phyloP scores from a whole-genome alignment of 2,888 invertebrate species.

The Lysandra bellargus region DNA sequence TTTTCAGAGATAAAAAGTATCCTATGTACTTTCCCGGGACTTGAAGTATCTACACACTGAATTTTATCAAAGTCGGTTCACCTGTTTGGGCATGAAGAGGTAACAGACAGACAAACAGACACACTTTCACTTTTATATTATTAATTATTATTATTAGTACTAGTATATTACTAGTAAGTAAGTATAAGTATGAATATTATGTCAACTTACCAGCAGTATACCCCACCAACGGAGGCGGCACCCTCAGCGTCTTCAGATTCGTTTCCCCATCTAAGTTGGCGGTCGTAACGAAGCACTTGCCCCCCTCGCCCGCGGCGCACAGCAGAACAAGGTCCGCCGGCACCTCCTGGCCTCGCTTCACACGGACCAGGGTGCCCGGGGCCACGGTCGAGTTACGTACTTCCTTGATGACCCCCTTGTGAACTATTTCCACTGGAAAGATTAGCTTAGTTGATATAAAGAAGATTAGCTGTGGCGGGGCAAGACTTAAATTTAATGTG shows the following conservation, averaged over 20 bases:
- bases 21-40: no score
- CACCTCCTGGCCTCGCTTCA: conserved; percentile 86
- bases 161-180: no score
- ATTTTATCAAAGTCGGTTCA: no score
- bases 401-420: conserved; percentile 77
- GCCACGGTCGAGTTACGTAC: conserved; percentile 81
- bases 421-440: conserved; percentile 78
- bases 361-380: conserved; percentile 88
- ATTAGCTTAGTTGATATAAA: neutral
- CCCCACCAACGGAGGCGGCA: conserved; percentile 66
- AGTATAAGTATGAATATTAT: no score
- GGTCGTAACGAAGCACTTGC: conserved; percentile 89
- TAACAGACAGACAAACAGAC: no score
- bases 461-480: no score
- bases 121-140: no score
- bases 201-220: conserved; percentile 62
- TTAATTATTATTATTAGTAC: no score
- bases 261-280: conserved; percentile 94
- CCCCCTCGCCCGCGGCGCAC: conserved; percentile 84
- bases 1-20: no score
- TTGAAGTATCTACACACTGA: no score
- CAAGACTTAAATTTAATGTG: no score
- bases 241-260: conserved; percentile 84
- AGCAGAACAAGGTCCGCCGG: conserved; percentile 91
- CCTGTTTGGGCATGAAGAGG: no score